A percentile compares a stretch with the other conserved stretches of the same genome.
Conservation (phyloP, 64 coral and sea anemone species). For the Anthopleura sola region DNA sequence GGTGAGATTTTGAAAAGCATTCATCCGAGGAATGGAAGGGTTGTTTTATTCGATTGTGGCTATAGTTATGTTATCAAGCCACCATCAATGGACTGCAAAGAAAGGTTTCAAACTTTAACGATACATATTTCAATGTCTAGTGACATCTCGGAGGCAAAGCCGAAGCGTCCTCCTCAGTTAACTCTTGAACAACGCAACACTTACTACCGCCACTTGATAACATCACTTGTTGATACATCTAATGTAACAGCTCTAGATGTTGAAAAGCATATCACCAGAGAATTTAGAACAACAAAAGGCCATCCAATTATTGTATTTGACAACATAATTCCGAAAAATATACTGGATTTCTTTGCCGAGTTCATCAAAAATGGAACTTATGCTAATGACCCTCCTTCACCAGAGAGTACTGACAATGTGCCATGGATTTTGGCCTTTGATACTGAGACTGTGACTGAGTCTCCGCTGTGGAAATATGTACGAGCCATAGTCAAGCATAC, state of each 20-base stretch:
- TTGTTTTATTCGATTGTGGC: constrained; percentile 40
- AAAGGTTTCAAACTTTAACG: constrained; percentile 33
- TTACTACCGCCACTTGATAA: not conserved
- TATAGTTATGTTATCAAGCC: constrained; percentile 47
- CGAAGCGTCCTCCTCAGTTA: too few relatives aligned
- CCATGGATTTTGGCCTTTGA: constrained; percentile 81
- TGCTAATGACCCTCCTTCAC: constrained; percentile 35
- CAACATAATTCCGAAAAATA: constrained; percentile 33
- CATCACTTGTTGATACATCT: not conserved
- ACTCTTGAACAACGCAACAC: not conserved
- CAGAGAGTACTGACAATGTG: constrained; percentile 61
- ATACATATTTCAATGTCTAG: constrained; percentile 18
- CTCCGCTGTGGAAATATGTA: constrained; percentile 56
- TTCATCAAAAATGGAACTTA: constrained; percentile 48
- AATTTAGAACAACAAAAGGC: constrained; percentile 43
- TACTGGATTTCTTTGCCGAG: constrained; percentile 32
- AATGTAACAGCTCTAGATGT: not conserved
- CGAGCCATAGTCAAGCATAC: constrained; percentile 44
- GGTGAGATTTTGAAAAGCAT: constrained; percentile 75
- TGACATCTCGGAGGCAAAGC: not conserved
- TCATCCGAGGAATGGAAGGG: constrained; percentile 55
- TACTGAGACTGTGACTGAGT: constrained; percentile 44
- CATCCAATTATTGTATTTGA: constrained; percentile 68
- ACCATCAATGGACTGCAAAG: constrained; percentile 37
- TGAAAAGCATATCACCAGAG: constrained; percentile 45